Evolutionary conservation across 2,888 invertebrate genomes (phyloP), one percentile per base, ranked within the genome.

Genomic region (Bellardia pandia): DNA sequence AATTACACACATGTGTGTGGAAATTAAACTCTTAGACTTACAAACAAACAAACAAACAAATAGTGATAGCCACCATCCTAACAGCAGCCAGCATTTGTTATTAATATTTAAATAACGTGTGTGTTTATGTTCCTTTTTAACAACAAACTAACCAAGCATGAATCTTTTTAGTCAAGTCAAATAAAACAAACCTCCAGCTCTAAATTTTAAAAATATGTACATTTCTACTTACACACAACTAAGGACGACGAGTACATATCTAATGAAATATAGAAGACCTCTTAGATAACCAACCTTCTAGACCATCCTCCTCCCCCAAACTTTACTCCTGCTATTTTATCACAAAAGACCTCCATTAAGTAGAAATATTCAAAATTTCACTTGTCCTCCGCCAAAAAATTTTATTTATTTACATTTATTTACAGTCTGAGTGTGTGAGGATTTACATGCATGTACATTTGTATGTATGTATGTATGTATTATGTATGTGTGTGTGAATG

Each of bases 91-190:
- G 45, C 42, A 64, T 71, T 75, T 66, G 62, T 72, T 86, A 86
- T 86, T 86, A 86, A 86, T 86, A 86, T 86, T 83, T 83, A 80
- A 83, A 86, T 84, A 83, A 68, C 37, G 62, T 16, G 40, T 53
- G 37, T 68, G 37, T 23, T 48, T 81, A 58, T 30, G 30, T 48
- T 85, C 69, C 81, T 71, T 82, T 80, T 71, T 56, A 64, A 56
- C 62, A 69, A n/a, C 14, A 60, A 87, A 85, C 87, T 79, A 87
- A 87, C 85, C 85, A 85, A 75, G 51, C 78, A 82, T 87, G 87
- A 82, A 78, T 85, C 74, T 81, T 60, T 77, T 33, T 40, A 64
- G 48, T 68, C 82, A 86, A 86, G 77, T 83, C 78, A 69, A 78
- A 82, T 56, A 66, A 53, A 51, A 68, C 40, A 71, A 64, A 40